Base-by-base conservation (phyloP, 1,140 invertebrate species). In the Mizuhopecten yessoensis region DNA sequence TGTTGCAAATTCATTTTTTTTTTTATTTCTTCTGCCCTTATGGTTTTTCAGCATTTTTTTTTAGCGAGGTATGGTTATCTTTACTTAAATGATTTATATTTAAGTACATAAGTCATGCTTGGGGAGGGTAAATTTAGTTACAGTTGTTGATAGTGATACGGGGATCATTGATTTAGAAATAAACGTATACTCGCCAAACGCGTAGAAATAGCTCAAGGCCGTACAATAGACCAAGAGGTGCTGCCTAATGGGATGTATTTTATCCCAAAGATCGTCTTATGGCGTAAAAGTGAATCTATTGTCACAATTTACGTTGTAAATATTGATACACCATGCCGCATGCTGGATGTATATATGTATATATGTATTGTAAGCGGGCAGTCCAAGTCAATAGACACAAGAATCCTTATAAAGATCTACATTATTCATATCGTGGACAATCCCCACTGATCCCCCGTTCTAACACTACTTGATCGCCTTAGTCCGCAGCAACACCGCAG, bases 381-480 rank as follows among this genome's bases (percentile, higher is more conserved):
- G 23, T 29, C 2, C 23, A 2, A 29, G 57, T 75, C n/a, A 75
- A 17, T 75, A 29, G 57, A 29, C 57, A 75, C 57, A n/a, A 17
- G 57, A n/a, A n/a, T 29, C 57, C 0, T n/a, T n/a, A 3, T 29
- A 5, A 75, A 13, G 57, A 75, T 75, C n/a, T 75, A n/a, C 57
- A 75, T 75, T 75, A 75, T 75, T 75, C 57, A 75, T 75, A 75
- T 75, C 23, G 2, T 75, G 17, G 57, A 75, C n/a, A 75, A 75
- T n/a, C 57, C 57, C 57, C 5, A 20, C 57, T 75, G 23, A 75
- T 75, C 57, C 57, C n/a, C 23, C 17, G 5, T 2, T 29, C 57
- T 75, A 17, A 5, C 23, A n/a, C 57, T 75, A 11, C 23, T 75
- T 29, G 57, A 75, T 23, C 45, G 20, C 13, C 45, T 57, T 57